These are phyloP conservation scores for Pomacea maculata DNA, from an alignment of 1,140 invertebrate genomes.

Conservation along the genomic window DNA sequence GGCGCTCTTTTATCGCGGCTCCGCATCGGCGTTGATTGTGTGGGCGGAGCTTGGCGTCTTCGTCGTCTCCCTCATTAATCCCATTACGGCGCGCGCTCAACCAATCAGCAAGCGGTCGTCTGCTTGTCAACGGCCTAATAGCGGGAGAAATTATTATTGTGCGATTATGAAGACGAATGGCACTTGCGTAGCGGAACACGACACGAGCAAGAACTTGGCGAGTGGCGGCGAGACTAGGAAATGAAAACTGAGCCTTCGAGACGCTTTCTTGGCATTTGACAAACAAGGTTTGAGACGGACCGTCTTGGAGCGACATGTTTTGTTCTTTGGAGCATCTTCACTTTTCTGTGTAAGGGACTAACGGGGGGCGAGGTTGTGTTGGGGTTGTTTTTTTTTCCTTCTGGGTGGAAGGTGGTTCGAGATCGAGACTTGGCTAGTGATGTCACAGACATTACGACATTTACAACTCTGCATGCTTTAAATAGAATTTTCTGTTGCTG, in stretches of 20 bases:
- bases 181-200: constrained; percentile 22
- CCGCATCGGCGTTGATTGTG: constrained; percentile 17
- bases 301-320: not conserved
- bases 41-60: constrained; percentile 17
- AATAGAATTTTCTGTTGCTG: no score
- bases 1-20: constrained; percentile 13
- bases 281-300: not conserved
- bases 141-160: constrained; percentile 22
- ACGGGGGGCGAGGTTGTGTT: not conserved
- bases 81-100: constrained; percentile 20
- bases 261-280: not conserved
- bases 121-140: constrained; percentile 25
- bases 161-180: constrained; percentile 26
- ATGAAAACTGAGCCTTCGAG: not conserved
- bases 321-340: not conserved
- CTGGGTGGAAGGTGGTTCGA: no score
- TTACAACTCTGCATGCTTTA: no score
- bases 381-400: not conserved
- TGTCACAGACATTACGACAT: no score
- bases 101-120: constrained; percentile 18
- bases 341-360: not conserved
- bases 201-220: constrained; percentile 4
- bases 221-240: not conserved
- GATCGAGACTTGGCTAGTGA: no score
- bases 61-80: constrained; percentile 17